Evolutionary conservation across 2,888 invertebrate genomes (phyloP), one percentile per base, ranked within the genome.

Genomic region (Acronicta alni): DNA sequence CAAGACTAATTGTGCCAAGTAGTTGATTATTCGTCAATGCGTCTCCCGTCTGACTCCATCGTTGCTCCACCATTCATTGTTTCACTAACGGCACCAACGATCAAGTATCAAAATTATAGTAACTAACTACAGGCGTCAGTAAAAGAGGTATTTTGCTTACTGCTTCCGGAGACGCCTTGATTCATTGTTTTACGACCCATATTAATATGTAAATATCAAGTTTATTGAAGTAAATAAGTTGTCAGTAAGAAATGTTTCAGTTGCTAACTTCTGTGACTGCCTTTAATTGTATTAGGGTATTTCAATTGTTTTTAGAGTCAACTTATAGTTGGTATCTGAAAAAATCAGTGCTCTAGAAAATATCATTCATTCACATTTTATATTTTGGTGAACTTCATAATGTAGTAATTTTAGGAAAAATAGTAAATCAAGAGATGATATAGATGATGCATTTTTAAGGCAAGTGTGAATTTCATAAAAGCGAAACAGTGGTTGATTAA

Each of bases 151-250:
- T 67, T 67, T 67, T 52, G 47, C 54, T 78, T 79, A 80, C 83
- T 75, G 71, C 73, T 60, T 71, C 73, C 65, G 67, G 72, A 65
- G 49, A 61, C 57, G 64, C 60, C 67, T 75, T 60, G 78, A 47
- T 89, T 89, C 87, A 89, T 88, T 82, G 84, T 86, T 84, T 80
- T 72, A 74, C 55, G 63, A 71, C 56, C 63, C 55, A 52, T 70
- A 62, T 60, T 57, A 66, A 57, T 49, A 61, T 65, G 57, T 23
- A 43, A 70, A 53, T 70, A 17, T 44, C 12, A n/a, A 42, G 39
- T 54, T 55, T 45, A 47, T 42, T 6, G 30, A n/a, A 41, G 43
- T 54, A 20, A 45, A 56, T 52, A 14, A 18, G 15, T 9, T 17
- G 30, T 14, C 3, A 15, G 6, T 30, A 4, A 37, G 17, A 35